phyloP scores from a whole-genome alignment of 2,113 vertebrate species.

The Varanus komodoensis region DNA sequence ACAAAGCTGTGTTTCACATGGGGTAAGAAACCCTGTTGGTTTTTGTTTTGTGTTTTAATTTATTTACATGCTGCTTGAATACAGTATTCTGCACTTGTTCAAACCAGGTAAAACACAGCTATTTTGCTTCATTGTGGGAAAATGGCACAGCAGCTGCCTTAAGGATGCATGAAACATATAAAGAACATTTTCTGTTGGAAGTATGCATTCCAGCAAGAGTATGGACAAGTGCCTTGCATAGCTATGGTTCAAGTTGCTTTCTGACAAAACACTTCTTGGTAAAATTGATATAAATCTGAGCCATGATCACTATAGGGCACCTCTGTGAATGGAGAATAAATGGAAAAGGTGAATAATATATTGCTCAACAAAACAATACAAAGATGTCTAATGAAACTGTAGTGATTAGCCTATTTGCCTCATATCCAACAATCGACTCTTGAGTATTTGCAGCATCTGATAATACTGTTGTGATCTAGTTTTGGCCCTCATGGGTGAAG shows the following conservation, averaged over 20 bases:
- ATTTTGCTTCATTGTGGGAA: not conserved
- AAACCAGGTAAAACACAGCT: not conserved
- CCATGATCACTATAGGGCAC: not conserved
- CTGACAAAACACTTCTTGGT: not conserved
- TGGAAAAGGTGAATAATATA: not conserved
- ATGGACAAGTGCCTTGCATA: not conserved
- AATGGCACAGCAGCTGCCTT: not conserved
- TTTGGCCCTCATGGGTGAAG: not conserved
- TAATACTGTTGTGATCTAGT: not conserved
- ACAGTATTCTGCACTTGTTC: not conserved
- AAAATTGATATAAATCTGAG: slow-evolving; percentile 5
- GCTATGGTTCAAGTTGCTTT: not conserved
- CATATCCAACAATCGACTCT: not conserved
- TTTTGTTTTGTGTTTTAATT: not conserved
- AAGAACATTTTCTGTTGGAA: not conserved
- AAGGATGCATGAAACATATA: not conserved
- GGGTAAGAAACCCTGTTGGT: not conserved
- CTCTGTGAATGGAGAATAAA: not conserved
- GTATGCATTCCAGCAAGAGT: not conserved
- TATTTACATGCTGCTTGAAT: slow-evolving; percentile 8
- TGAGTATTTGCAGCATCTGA: not conserved
- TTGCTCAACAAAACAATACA: not conserved
- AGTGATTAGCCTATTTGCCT: not conserved
- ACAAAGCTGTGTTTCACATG: not conserved
- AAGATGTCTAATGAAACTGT: not conserved